phyloP scores from a whole-genome alignment of 2,797 vertebrate species.

The Rhinella marina region DNA sequence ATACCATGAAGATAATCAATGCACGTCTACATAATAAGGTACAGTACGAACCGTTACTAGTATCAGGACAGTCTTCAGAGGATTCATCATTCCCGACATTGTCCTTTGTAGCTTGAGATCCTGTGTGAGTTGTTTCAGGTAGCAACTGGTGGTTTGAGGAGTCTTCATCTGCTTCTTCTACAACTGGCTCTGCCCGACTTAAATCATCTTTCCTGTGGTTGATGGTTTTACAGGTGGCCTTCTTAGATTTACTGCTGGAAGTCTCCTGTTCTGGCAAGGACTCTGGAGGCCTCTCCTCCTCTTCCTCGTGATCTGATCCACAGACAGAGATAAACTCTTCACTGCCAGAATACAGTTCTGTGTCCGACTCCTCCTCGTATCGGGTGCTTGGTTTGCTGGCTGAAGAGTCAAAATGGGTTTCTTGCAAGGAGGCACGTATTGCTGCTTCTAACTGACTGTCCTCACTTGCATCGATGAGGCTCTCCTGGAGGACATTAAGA shows the following conservation, averaged over 20 bases:
- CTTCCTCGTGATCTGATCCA: constrained; percentile 88
- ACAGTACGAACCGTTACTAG: constrained; percentile 80
- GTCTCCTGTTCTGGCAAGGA: constrained; percentile 63
- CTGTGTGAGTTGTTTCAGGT: constrained; percentile 67
- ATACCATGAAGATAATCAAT: neutral
- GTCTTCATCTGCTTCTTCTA: constrained; percentile 77
- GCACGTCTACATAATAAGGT: neutral
- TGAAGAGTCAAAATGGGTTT: constrained; percentile 95
- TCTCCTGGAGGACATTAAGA: constrained; percentile 80
- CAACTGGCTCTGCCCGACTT: constrained; percentile 88
- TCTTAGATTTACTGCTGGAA: constrained; percentile 83
- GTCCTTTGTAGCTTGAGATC: constrained; percentile 73
- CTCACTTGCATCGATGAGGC: constrained; percentile 97
- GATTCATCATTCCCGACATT: constrained; percentile 71
- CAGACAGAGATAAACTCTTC: constrained; percentile 97
- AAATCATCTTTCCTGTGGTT: constrained; percentile 92
- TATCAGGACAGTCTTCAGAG: constrained; percentile 75
- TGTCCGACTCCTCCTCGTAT: constrained; percentile 91
- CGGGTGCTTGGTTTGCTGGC: constrained; percentile 84
- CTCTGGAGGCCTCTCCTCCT: constrained; percentile 71
- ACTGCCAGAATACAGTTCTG: constrained; percentile 96
- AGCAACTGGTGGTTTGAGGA: constrained; percentile 80
- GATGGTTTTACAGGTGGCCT: constrained; percentile 92
- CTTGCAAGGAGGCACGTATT: constrained; percentile 94
- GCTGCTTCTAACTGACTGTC: constrained; percentile 99